Evolutionary conservation across 2,888 invertebrate species (phyloP), one percentile per base, ranked within the genome.

Genomic region (Hemicrepidius hirtus): DNA sequence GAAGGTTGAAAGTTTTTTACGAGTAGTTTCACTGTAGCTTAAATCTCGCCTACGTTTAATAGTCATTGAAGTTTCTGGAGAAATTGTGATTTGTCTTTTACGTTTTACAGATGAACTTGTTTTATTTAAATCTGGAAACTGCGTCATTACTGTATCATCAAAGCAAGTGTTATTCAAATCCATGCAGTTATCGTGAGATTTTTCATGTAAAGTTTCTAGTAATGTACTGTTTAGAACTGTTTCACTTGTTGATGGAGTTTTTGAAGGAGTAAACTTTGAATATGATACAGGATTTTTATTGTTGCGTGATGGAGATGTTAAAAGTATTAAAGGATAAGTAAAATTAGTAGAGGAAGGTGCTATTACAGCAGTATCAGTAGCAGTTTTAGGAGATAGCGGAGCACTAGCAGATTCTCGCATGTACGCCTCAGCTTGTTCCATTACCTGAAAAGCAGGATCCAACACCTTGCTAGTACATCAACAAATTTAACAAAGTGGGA

Each of bases 401-500:
- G 88, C 89, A 88, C 88, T 89, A 89, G 89, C 88, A 88, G 89
- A 88, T 88, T 91, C 90, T 88, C 90, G 88, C 87, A 89, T 89
- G 89, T 89, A 91, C 88, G 89, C 89, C 88, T 91, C 90, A 87
- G 89, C 89, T 87, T 90, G 90, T 88, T 91, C 91, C 90, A 90
- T 89, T 85, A 91, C 91, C 91, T 91, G 91, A 89, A 91, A 91
- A 89, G 88, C 88, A 90, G 86, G 88, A 89, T 78, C 82, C 82
- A 81, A 81, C 82, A 82, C 84, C 84, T 77, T 78, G 78, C 78
- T 32, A 71, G 63, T 37, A 50, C 16, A 63, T 64, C 28, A 64
- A 46, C 32, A 64, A n/a, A 40, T 16, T 55, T 28, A 16, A 55
- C 13, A 55, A 50, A 57, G 13, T 57, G 35, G 28, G 32, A 13